Evolutionary conservation across 2,888 invertebrate species (phyloP).

Genomic region (Hydroisotoma schaefferi): DNA sequence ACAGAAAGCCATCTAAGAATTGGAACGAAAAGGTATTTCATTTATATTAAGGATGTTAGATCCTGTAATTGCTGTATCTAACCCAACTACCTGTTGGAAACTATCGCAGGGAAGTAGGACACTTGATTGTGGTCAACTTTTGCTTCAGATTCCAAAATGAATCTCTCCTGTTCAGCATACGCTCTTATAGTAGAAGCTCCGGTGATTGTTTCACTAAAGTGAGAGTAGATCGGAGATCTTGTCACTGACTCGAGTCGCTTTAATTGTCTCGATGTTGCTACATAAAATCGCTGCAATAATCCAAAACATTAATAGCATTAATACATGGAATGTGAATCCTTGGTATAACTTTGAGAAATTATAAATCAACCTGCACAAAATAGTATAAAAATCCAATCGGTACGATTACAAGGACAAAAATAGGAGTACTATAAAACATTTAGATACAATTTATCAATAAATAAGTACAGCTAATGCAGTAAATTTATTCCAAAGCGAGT

Average conservation of each 20-base stretch:
- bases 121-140: constrained; percentile 58
- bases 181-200: constrained; percentile 56
- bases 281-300: constrained; percentile 74
- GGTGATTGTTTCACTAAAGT: constrained; percentile 85
- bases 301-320: constrained; percentile 6
- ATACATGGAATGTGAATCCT: no score
- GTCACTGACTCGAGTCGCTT: constrained; percentile 91
- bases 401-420: constrained; percentile 72
- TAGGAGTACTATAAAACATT: constrained; percentile 67
- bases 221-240: constrained; percentile 93
- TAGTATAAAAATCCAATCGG: constrained; percentile 80
- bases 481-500: no score
- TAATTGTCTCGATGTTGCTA: constrained; percentile 86
- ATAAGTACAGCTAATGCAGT: no score
- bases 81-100: constrained; percentile 54
- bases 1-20: constrained; percentile 58
- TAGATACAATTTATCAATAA: no score
- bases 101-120: constrained; percentile 57
- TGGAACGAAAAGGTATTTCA: no score
- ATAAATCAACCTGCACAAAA: constrained; percentile 62
- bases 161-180: constrained; percentile 55
- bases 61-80: no score
- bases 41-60: no score
- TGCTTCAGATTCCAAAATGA: constrained; percentile 57
- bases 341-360: background rate